Evolutionary conservation across 2,888 invertebrate species (phyloP).

Genomic region (Endotricha flammealis): DNA sequence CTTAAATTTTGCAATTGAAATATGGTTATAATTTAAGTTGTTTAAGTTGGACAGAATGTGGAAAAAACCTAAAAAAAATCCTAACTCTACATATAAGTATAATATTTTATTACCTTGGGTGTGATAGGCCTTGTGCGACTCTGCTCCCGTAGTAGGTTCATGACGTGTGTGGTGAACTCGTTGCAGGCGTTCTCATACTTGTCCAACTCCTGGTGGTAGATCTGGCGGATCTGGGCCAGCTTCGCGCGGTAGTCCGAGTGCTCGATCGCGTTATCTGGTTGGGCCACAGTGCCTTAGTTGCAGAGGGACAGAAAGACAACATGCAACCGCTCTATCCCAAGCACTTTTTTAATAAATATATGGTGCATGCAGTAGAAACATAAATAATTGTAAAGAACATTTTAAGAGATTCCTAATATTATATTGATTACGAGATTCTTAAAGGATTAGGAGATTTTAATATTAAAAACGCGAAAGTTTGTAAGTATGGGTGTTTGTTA

Average conservation of each 20-base stretch:
- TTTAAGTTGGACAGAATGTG: too few species aligned
- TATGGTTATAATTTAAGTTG: too few species aligned
- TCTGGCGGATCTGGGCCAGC: conserved; percentile 98
- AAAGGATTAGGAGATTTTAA: too few species aligned
- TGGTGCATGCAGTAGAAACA: neutral
- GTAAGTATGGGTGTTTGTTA: too few species aligned
- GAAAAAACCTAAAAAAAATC: too few species aligned
- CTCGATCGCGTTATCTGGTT: conserved; percentile 97
- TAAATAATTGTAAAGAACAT: too few species aligned
- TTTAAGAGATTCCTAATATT: too few species aligned
- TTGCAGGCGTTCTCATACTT: conserved; percentile 99
- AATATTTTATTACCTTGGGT: conserved; percentile 89
- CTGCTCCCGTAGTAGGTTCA: conserved; percentile 97
- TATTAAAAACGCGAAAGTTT: too few species aligned
- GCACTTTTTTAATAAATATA: conserved; percentile 1
- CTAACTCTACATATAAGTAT: too few species aligned
- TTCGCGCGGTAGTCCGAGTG: conserved; percentile 99
- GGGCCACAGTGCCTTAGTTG: conserved; percentile 81
- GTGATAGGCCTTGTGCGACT: conserved; percentile 98
- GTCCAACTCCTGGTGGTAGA: conserved; percentile 99
- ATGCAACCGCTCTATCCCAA: conserved; percentile 43
- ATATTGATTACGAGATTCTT: too few species aligned
- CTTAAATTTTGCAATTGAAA: too few species aligned
- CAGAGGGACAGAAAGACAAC: conserved; percentile 43
- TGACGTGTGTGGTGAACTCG: conserved; percentile 99